phyloP scores from a whole-genome alignment of 2,888 invertebrate genomes.

The Hipparchia sbordonii region DNA sequence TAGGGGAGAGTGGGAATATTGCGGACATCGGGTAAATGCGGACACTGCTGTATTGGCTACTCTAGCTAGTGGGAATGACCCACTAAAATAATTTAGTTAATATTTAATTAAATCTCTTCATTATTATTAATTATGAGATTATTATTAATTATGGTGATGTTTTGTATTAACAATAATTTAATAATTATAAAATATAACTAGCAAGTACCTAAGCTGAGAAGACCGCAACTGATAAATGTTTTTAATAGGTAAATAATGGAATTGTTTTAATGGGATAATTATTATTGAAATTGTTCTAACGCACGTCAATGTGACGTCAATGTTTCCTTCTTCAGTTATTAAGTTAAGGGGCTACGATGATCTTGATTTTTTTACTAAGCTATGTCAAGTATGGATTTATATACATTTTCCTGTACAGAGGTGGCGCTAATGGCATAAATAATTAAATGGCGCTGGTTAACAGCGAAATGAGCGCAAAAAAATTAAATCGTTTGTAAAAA shows the following conservation, averaged over 20 bases:
- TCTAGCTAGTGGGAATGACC: too few relatives aligned
- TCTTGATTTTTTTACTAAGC: too few relatives aligned
- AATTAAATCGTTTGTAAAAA: too few relatives aligned
- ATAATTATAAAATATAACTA: slow-evolving; percentile 1
- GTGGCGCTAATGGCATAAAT: too few relatives aligned
- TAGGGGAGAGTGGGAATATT: too few relatives aligned
- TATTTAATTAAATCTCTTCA: background rate
- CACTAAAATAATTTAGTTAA: background rate
- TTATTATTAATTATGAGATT: background rate
- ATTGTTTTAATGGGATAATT: slow-evolving; percentile 12
- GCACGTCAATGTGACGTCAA: slow-evolving; percentile 27
- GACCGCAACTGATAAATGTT: slow-evolving; percentile 17
- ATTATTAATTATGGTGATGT: background rate
- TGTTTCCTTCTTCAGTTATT: slow-evolving; percentile 1
- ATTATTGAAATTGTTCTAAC: slow-evolving; percentile 7
- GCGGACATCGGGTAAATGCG: too few relatives aligned
- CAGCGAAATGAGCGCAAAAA: too few relatives aligned
- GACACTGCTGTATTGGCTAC: too few relatives aligned
- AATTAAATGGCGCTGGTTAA: too few relatives aligned
- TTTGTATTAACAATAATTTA: background rate
- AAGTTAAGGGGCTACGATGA: background rate
- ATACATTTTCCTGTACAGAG: too few relatives aligned
- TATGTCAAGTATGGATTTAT: too few relatives aligned
- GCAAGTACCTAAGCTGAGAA: background rate
- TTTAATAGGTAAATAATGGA: slow-evolving; percentile 17